Evolutionary conservation across 1,140 invertebrate genomes (phyloP), one percentile per base, ranked within the genome.

Genomic region (Drosophila guanche): DNA sequence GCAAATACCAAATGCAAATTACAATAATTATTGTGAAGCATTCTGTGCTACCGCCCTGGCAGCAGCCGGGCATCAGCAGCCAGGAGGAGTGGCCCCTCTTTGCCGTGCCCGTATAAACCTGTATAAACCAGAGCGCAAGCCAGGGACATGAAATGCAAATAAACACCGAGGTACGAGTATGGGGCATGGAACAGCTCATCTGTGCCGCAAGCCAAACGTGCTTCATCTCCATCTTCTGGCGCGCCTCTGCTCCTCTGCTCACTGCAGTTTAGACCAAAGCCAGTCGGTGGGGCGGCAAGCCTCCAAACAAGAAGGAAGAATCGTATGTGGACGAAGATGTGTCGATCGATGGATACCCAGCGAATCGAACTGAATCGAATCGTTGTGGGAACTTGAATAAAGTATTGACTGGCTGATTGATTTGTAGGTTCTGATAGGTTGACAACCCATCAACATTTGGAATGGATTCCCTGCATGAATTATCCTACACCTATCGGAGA

Each of bases 251-350:
- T 14, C 27, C 25, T 4, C 55, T n/a, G 25, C 52, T 27, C 23
- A 47, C 60, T 79, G 84, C 71, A 70, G 81, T 88, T 88, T 88
- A 88, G 83, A 88, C 83, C 83, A 88, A 88, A 88, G 78, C 66
- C 71, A 66, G 53, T 48, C 60, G 55, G 54, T 43, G 53, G 6
- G 48, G 33, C 57, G 70, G 58, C 71, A 76, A 51, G 47, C 55
- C 22, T 43, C 55, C 29, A 58, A 54, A 52, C 53, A 70, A 46
- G 25, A 69, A 59, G 41, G 51, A 72, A 72, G 69, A 62, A 7
- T 27, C 50, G 27, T 54, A 37, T 54, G 27, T 33, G 27, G 4
- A 16, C 14, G 20, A 3, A 2, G 0, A 7, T 10, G 16, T 55
- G 25, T 61, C 68, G 69, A 72, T 68, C 53, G 8, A 40, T 2